Percentiles rank a stretch among this genome's conserved stretches.
phyloP scores from a whole-genome alignment of 1,140 invertebrate genomes.

The Leptinotarsa lineolata region DNA sequence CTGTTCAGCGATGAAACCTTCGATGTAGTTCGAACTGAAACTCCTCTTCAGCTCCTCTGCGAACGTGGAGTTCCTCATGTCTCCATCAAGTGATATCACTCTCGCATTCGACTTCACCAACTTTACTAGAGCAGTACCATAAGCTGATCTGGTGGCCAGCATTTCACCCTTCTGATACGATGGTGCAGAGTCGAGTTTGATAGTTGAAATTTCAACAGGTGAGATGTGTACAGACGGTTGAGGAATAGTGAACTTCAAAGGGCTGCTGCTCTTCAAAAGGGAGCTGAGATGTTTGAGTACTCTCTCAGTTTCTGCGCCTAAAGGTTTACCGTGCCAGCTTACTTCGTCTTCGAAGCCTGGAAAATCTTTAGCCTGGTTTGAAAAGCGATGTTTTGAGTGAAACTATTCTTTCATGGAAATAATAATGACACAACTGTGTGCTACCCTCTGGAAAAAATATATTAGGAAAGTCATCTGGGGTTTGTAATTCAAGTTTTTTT shows the following conservation, averaged over 20 bases:
- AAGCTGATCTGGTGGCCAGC: slow-evolving; percentile 92
- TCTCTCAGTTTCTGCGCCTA: slow-evolving; percentile 79
- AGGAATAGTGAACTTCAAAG: slow-evolving; percentile 51
- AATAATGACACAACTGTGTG: too few species aligned
- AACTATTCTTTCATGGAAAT: too few species aligned
- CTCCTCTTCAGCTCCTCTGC: slow-evolving; percentile 88
- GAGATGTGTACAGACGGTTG: slow-evolving; percentile 71
- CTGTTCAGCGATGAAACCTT: slow-evolving; percentile 99
- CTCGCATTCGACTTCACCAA: slow-evolving; percentile 80
- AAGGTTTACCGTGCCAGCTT: slow-evolving; percentile 97
- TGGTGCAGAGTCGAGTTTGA: slow-evolving; percentile 81
- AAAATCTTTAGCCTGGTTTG: slow-evolving; percentile 36
- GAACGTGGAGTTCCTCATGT: slow-evolving; percentile 98
- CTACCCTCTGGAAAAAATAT: too few species aligned
- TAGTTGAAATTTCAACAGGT: slow-evolving; percentile 70
- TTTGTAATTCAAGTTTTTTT: too few species aligned
- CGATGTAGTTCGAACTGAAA: slow-evolving; percentile 79
- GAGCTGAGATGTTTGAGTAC: slow-evolving; percentile 73
- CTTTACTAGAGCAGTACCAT: slow-evolving; percentile 86
- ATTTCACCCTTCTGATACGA: slow-evolving; percentile 79
- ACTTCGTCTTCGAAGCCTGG: slow-evolving; percentile 82
- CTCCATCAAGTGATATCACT: slow-evolving; percentile 91
- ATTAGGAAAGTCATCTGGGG: too few species aligned
- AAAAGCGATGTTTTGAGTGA: neutral
- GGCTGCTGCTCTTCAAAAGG: slow-evolving; percentile 66